Conservation (phyloP, 1,140 invertebrate species). For the Popillia japonica region DNA sequence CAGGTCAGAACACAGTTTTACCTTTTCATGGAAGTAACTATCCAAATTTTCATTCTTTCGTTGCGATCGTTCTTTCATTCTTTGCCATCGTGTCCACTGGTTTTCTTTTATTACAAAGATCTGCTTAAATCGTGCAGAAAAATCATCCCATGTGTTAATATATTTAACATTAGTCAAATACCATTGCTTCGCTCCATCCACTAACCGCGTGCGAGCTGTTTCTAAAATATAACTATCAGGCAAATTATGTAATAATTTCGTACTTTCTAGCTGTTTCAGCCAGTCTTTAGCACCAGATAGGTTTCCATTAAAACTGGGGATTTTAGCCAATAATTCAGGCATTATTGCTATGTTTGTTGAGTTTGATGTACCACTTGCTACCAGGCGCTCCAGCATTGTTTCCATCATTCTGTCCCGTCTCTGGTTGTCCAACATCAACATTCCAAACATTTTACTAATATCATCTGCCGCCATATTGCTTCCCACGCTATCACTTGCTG, state of each 20-base stretch:
- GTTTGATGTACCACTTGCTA: background rate
- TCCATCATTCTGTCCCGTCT: background rate
- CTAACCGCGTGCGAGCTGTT: background rate
- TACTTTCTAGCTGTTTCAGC: background rate
- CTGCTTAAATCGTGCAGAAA: background rate
- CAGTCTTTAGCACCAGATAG: background rate
- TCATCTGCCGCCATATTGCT: background rate
- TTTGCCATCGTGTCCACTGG: background rate
- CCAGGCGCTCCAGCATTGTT: background rate
- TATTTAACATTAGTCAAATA: background rate
- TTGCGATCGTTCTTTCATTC: background rate
- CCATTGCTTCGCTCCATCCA: background rate
- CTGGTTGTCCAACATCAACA: background rate
- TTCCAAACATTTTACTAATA: background rate
- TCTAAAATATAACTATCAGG: background rate
- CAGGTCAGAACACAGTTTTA: background rate
- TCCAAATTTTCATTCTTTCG: background rate
- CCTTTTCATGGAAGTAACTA: background rate
- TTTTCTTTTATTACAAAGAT: background rate
- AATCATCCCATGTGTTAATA: background rate
- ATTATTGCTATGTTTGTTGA: background rate
- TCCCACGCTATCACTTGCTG: background rate
- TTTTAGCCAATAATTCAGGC: background rate
- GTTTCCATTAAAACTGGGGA: background rate
- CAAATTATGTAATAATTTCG: background rate